Conservation (phyloP, 1,140 invertebrate species). For the Drosophila elegans region DNA sequence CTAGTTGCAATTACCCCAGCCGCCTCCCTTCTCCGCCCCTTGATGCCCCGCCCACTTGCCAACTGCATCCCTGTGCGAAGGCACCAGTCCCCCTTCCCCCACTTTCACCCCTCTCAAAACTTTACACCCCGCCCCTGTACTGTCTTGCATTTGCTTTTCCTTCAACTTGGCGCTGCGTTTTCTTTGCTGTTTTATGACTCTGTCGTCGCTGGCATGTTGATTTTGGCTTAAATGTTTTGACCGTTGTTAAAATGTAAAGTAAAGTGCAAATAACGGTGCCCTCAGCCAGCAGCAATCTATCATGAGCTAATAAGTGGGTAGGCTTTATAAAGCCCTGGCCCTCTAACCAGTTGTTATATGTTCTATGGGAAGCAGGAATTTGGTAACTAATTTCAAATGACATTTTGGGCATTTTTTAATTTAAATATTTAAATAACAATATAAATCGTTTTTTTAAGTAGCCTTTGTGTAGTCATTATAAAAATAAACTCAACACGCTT, state of each 20-base stretch:
- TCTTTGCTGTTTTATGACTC: slow-evolving; percentile 41
- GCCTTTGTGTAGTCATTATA: too few relatives aligned
- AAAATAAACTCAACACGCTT: too few relatives aligned
- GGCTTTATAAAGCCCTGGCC: slow-evolving; percentile 19
- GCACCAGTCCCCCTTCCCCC: neutral
- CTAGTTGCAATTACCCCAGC: slow-evolving; percentile 62
- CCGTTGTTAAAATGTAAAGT: slow-evolving; percentile 76
- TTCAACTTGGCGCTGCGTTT: slow-evolving; percentile 40
- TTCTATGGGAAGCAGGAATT: neutral
- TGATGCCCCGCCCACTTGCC: slow-evolving; percentile 12
- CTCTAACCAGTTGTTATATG: slow-evolving; percentile 4
- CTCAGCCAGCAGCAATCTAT: slow-evolving; percentile 71
- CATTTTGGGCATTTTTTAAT: neutral
- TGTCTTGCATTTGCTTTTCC: slow-evolving; percentile 15
- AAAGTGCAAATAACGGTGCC: slow-evolving; percentile 79
- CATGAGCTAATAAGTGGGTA: slow-evolving; percentile 74
- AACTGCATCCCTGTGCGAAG: slow-evolving; percentile 32
- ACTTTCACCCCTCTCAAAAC: neutral
- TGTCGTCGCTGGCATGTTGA: slow-evolving; percentile 64
- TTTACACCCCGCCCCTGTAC: neutral
- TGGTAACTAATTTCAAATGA: neutral
- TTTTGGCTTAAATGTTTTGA: slow-evolving; percentile 81
- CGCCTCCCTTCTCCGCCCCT: neutral
- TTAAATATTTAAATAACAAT: too few relatives aligned
- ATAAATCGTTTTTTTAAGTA: too few relatives aligned